Percentiles rank a stretch among this genome's conserved stretches.
Evolutionary conservation across 2,888 invertebrate species (phyloP).

Genomic region (Ophioninae sp.): DNA sequence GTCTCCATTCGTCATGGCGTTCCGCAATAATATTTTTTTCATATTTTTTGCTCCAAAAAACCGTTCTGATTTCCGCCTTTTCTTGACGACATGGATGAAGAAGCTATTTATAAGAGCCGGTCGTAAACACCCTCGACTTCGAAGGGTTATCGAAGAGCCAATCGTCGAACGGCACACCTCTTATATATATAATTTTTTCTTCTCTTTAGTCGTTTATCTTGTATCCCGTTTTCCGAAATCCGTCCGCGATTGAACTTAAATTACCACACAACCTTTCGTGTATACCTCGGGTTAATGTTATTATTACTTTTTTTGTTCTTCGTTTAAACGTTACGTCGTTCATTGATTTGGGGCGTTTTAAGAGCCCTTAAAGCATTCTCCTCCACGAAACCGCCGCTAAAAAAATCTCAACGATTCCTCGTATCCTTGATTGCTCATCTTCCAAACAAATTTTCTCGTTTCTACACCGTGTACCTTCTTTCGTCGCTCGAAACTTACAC

Average conservation of each 20-base stretch:
- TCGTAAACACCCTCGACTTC: slow-evolving; percentile 30
- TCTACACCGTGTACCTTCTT: slow-evolving; percentile 13
- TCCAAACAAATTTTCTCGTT: slow-evolving; percentile 21
- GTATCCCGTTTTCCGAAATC: slow-evolving; percentile 23
- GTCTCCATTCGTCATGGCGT: slow-evolving; percentile 21
- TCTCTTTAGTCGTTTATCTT: not conserved
- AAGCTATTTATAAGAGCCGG: slow-evolving; percentile 27
- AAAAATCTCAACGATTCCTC: slow-evolving; percentile 23
- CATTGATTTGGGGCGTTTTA: slow-evolving; percentile 54
- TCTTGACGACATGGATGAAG: slow-evolving; percentile 6
- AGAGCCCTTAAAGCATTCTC: slow-evolving; percentile 66
- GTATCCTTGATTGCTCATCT: slow-evolving; percentile 28
- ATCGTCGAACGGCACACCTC: slow-evolving; percentile 4
- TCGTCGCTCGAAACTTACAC: slow-evolving; percentile 9
- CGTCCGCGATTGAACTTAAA: slow-evolving; percentile 53
- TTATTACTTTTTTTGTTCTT: slow-evolving; percentile 30
- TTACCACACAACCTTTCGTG: slow-evolving; percentile 65
- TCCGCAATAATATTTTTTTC: slow-evolving; percentile 19
- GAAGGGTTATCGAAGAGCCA: not conserved
- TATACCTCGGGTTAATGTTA: slow-evolving; percentile 46
- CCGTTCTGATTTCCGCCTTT: slow-evolving; percentile 21
- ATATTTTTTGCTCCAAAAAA: slow-evolving; percentile 45
- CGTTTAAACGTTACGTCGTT: slow-evolving; percentile 52
- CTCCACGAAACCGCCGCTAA: slow-evolving; percentile 45
- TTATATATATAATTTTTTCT: slow-evolving; percentile 1